Conservation (phyloP, 2,888 invertebrate species). For the Eupithecia abbreviata region DNA sequence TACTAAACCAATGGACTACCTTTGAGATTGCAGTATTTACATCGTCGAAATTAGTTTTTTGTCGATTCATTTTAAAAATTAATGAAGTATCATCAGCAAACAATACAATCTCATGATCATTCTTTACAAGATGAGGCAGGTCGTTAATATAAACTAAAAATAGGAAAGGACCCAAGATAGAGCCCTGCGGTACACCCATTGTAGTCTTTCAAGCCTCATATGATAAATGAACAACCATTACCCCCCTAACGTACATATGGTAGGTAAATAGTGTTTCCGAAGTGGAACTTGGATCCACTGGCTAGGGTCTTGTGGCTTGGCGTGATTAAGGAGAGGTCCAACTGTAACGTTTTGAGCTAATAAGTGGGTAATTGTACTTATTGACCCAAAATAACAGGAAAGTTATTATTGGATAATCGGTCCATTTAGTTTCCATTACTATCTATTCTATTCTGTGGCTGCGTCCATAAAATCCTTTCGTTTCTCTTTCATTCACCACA, state of each 20-base stretch:
- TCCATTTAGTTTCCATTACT: not conserved
- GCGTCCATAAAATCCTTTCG: not conserved
- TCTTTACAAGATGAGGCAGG: no score
- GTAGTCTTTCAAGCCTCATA: no score
- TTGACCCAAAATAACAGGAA: not conserved
- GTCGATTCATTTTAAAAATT: no score
- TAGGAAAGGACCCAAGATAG: no score
- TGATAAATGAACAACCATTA: no score
- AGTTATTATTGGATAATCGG: not conserved
- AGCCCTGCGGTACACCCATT: no score
- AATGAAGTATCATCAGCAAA: no score
- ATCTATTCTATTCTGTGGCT: not conserved
- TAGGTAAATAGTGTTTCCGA: not conserved
- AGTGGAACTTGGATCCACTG: not conserved
- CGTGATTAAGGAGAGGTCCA: not conserved
- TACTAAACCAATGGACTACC: no score
- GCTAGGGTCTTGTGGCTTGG: not conserved
- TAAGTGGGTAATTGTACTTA: not conserved
- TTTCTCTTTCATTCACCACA: constrained; percentile 5
- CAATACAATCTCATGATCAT: no score
- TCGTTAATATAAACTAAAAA: no score
- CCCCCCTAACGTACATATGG: not conserved
- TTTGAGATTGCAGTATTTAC: no score
- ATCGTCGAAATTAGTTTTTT: no score
- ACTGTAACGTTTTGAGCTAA: not conserved